phyloP scores from a whole-genome alignment of 2,113 vertebrate species.

The Mus spicilegus region DNA sequence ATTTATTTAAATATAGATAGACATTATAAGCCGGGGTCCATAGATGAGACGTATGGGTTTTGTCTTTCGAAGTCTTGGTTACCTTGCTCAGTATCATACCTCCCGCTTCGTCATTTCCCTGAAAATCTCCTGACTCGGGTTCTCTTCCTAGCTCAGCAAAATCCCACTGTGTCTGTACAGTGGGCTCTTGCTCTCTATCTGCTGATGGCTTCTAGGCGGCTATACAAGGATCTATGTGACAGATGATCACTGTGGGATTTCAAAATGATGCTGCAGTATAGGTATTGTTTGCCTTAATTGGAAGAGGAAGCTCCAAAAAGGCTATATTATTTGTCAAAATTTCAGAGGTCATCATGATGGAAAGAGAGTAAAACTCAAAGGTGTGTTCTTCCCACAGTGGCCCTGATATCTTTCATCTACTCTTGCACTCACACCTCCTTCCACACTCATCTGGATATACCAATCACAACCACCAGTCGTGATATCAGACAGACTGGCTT shows the following conservation, averaged over 20 bases:
- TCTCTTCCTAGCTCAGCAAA: not conserved
- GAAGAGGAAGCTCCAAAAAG: conserved; percentile 17
- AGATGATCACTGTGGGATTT: conserved; percentile 19
- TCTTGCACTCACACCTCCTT: not conserved
- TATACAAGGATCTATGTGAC: not conserved
- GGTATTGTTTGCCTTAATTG: not conserved
- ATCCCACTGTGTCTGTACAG: too few relatives aligned
- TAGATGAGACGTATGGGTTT: not conserved
- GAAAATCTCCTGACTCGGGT: not conserved
- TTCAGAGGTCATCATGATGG: not conserved
- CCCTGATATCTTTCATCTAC: not conserved
- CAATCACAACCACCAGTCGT: not conserved
- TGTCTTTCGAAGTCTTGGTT: too few relatives aligned
- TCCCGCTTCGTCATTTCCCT: not conserved
- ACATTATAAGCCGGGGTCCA: not conserved
- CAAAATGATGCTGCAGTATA: not conserved
- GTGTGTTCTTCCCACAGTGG: not conserved
- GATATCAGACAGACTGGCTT: conserved; percentile 32
- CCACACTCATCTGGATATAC: not conserved
- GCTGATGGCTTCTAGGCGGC: not conserved
- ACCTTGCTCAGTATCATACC: not conserved
- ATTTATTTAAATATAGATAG: not conserved
- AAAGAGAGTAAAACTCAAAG: conserved; percentile 55
- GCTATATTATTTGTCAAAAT: not conserved
- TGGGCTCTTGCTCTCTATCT: not conserved